Percentiles rank a stretch among this genome's conserved stretches.
Conservation (phyloP, 2,888 invertebrate genomes). For the Drosophila limbata region DNA sequence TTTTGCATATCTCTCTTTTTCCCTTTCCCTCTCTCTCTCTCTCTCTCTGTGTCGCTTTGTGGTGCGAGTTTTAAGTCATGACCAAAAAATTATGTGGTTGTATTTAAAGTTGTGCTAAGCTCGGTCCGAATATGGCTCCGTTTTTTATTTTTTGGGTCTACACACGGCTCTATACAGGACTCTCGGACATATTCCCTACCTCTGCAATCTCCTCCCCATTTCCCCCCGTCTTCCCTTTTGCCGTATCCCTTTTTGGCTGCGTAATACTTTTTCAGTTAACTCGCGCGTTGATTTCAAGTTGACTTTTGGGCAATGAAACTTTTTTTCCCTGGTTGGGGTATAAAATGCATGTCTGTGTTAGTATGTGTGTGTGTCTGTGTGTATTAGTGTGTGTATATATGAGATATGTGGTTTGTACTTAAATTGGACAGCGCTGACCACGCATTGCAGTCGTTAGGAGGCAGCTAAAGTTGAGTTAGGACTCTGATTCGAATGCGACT, state of each 20-base stretch:
- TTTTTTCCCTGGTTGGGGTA: conserved; percentile 31
- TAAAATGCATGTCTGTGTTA: conserved; percentile 6
- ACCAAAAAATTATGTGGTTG: conserved; percentile 78
- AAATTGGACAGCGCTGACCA: conserved; percentile 60
- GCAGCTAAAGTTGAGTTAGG: conserved; percentile 46
- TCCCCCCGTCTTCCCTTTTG: not conserved
- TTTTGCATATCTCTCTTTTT: conserved; percentile 50
- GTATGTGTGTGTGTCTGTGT: conserved; percentile 18
- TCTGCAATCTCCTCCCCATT: not conserved
- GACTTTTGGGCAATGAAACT: conserved; percentile 64
- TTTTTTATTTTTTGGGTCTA: conserved; percentile 6
- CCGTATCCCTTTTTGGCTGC: conserved; percentile 37
- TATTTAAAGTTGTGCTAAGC: conserved; percentile 74
- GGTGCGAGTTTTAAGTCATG: conserved; percentile 65
- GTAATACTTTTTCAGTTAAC: conserved; percentile 80
- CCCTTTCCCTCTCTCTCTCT: too few relatives aligned
- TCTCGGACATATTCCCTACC: not conserved
- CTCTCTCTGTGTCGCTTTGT: conserved; percentile 6
- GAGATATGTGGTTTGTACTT: conserved; percentile 52
- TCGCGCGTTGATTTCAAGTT: conserved; percentile 72
- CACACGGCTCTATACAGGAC: conserved; percentile 10
- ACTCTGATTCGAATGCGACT: conserved; percentile 30
- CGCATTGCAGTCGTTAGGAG: conserved; percentile 52
- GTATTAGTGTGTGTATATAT: conserved; percentile 27
- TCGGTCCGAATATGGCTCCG: conserved; percentile 39